phyloP scores from a whole-genome alignment of 2,797 vertebrate species.

The Tragelaphus eurycerus region DNA sequence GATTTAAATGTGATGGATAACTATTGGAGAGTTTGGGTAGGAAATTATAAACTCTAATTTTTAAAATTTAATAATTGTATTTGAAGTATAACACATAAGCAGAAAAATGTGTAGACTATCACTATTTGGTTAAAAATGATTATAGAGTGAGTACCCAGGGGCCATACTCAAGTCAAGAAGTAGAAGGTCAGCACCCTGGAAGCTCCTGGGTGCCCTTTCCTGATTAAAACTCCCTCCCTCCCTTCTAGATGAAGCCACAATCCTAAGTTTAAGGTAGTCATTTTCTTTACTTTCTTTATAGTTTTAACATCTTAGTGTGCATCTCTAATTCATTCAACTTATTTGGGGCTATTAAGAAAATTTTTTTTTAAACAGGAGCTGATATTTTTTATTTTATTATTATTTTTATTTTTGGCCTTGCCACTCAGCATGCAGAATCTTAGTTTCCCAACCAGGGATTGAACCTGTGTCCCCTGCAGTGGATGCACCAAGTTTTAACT shows the following conservation, averaged over 20 bases:
- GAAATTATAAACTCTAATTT: neutral
- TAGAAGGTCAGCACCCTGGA: neutral
- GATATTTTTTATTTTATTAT: neutral
- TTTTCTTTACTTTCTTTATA: constrained; percentile 13
- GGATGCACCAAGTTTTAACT: neutral
- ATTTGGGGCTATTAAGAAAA: neutral
- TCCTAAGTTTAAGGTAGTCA: neutral
- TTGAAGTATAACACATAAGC: neutral
- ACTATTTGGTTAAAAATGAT: neutral
- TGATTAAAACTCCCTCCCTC: neutral
- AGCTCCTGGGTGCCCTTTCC: neutral
- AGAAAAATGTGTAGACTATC: neutral
- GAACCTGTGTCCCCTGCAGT: neutral
- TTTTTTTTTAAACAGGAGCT: neutral
- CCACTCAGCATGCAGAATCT: neutral
- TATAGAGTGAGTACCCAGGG: neutral
- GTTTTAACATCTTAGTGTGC: neutral
- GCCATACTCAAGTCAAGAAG: neutral
- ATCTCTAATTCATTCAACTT: neutral
- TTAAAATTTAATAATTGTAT: neutral
- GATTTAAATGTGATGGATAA: neutral
- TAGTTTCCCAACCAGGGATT: neutral
- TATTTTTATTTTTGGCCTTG: neutral
- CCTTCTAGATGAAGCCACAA: neutral
- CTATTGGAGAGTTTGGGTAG: neutral